Conservation (phyloP, 2,888 invertebrate genomes). For the Plebejus argus region DNA sequence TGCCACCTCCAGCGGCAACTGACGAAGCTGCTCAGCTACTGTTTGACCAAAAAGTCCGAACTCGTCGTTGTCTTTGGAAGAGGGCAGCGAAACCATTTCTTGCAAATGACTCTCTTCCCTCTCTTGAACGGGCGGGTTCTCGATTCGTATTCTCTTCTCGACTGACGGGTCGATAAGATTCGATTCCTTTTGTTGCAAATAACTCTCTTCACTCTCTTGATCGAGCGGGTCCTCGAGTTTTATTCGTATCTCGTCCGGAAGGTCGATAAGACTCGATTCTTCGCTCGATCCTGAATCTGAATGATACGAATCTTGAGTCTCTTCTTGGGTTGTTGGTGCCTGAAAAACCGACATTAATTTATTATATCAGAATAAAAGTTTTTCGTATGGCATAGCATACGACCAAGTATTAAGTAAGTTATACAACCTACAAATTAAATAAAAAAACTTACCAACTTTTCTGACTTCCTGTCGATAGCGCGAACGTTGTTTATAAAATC, state of each 20-base stretch:
- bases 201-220: neutral
- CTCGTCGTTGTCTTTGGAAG: constrained; percentile 18
- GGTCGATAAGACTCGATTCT: neutral
- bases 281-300: neutral
- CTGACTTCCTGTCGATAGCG: neutral
- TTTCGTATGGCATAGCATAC: neutral
- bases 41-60: constrained; percentile 10
- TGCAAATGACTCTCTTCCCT: neutral
- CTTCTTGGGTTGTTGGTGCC: neutral
- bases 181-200: neutral
- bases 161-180: neutral
- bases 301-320: neutral
- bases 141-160: neutral
- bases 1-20: constrained; percentile 1
- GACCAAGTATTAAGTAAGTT: neutral
- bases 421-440: neutral
- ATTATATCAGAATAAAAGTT: neutral
- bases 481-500: constrained; percentile 18
- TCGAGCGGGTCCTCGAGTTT: neutral
- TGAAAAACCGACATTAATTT: neutral
- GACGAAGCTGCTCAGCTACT: constrained; percentile 12
- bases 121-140: neutral
- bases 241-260: neutral
- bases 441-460: neutral
- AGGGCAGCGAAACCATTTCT: neutral